Conservation (phyloP, 1,140 invertebrate genomes). For the Orchesella cincta region DNA sequence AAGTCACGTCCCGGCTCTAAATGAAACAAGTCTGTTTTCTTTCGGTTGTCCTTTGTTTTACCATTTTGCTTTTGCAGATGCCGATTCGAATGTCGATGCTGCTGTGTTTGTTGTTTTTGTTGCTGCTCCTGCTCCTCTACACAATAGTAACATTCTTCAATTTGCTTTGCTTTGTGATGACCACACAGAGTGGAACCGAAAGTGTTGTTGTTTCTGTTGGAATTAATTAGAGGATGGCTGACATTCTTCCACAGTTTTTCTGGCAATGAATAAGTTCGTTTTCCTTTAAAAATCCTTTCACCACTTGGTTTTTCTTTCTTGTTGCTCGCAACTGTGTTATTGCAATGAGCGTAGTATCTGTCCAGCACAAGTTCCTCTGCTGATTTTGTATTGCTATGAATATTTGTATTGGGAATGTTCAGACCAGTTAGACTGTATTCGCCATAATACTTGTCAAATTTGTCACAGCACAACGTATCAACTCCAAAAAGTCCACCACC, state of each 20-base stretch:
- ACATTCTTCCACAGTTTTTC: constrained; percentile 46
- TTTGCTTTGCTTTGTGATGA: constrained; percentile 5
- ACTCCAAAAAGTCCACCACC: not conserved
- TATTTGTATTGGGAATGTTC: not conserved
- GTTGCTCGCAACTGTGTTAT: not conserved
- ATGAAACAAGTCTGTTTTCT: no score
- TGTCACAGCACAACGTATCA: not conserved
- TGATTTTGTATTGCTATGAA: not conserved
- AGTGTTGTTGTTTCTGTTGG: not conserved
- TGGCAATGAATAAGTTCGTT: constrained; percentile 40
- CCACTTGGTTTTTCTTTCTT: not conserved
- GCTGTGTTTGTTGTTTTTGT: no score
- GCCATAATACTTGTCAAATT: constrained; percentile 20
- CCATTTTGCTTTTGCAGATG: not conserved
- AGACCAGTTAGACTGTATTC: constrained; percentile 7
- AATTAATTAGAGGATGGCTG: not conserved
- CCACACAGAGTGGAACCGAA: not conserved
- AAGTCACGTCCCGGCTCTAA: constrained; percentile 4
- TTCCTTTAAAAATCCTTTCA: constrained; percentile 3
- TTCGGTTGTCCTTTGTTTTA: no score
- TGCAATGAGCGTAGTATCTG: constrained; percentile 22
- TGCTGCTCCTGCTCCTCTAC: not conserved
- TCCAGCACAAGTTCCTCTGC: constrained; percentile 7
- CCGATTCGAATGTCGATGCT: not conserved
- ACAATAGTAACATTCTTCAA: constrained; percentile 9